Evolutionary conservation across 2,113 vertebrate species (phyloP), one percentile per base, ranked within the genome.

Genomic region (Podiceps cristatus): DNA sequence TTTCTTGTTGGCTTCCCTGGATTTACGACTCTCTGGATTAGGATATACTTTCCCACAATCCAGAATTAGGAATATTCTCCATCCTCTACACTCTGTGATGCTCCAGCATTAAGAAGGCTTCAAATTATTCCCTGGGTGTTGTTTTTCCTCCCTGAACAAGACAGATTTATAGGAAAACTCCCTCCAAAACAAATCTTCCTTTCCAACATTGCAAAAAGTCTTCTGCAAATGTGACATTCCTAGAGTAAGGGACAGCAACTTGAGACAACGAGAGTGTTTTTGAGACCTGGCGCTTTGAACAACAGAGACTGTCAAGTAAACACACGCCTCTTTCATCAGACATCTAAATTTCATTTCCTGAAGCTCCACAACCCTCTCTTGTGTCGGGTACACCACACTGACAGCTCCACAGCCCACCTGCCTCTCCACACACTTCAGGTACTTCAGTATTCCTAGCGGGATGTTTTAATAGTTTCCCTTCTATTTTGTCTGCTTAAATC

Each of bases 271-370:
- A n/a, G 18, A 66, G 12, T 10, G 28, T 13, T 76, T 85, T 58
- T 5, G 4, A 5, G 35, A 62, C 37, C 40, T 64, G 49, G n/a
- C 15, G 71, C 66, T 79, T 37, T 8, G 59, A 95, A 73, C 49
- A 50, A 60, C 11, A 56, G 11, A 52, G 37, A 29, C 33, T 45
- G 16, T 29, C 27, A 64, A 64, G 44, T 27, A 28, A 80, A 79
- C 1, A 20, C 17, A 45, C 13, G 24, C 0, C 35, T 10, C 42
- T 50, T 86, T 59, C 55, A 84, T 8, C 0, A 1, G 52, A 42
- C 25, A 5, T 11, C 74, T 88, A 10, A 62, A 31, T 58, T 53
- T 49, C 28, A 53, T 47, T 15, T 80, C 56, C 47, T 76, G 68
- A 73, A 86, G 49, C 58, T 90, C 55, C 53, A 37, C 16, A 60